phyloP scores from a whole-genome alignment of 1,140 invertebrate species.

The Rhopalosiphum padi region DNA sequence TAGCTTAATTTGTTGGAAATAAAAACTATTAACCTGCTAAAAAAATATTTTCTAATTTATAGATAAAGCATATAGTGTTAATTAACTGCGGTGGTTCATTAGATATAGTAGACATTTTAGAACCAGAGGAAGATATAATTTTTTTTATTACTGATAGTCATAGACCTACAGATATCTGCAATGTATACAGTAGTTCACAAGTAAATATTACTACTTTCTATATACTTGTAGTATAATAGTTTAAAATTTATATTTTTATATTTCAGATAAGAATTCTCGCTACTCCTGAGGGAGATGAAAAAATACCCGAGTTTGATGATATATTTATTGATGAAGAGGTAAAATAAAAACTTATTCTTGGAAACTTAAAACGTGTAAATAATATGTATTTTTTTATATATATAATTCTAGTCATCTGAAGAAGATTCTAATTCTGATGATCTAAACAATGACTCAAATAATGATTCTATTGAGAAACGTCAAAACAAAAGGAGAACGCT shows the following conservation, averaged over 20 bases:
- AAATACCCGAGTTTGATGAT: conserved; percentile 84
- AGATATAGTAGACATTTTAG: conserved; percentile 85
- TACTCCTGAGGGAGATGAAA: conserved; percentile 73
- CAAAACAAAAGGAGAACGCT: conserved; percentile 72
- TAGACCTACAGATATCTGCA: conserved; percentile 90
- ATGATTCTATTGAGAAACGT: conserved; percentile 63
- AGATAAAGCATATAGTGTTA: conserved; percentile 83
- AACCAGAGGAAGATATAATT: conserved; percentile 80
- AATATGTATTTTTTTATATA: conserved; percentile 29
- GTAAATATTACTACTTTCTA: conserved; percentile 60
- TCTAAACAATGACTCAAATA: conserved; percentile 64
- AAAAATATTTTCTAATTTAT: conserved; percentile 60
- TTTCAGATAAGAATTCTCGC: conserved; percentile 70
- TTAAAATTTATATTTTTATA: conserved; percentile 27
- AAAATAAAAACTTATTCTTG: neutral
- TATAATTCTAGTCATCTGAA: conserved; percentile 61
- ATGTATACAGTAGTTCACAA: conserved; percentile 90
- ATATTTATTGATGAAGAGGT: conserved; percentile 80
- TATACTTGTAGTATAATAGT: conserved; percentile 62
- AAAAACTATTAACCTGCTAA: neutral
- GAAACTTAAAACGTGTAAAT: neutral
- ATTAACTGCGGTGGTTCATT: conserved; percentile 92
- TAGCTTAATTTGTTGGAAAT: neutral
- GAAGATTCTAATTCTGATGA: conserved; percentile 57
- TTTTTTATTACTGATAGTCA: conserved; percentile 93